Conservation (phyloP, 1,140 invertebrate genomes). For the silkworm (Bombyx mori) region DNA sequence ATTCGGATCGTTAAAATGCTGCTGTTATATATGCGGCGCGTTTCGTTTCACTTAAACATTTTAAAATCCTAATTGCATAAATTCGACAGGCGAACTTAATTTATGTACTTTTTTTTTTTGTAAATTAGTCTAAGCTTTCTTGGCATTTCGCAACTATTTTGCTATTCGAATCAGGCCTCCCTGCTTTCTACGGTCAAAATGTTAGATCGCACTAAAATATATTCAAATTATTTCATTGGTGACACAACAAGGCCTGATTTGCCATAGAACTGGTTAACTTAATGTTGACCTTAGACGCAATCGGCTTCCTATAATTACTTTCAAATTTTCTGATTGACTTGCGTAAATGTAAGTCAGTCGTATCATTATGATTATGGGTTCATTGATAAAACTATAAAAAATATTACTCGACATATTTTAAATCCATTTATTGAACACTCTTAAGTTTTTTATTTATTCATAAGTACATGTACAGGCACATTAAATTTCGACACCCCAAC, state of each 20-base stretch:
- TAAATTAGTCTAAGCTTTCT: constrained; percentile 3
- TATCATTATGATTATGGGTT: not conserved
- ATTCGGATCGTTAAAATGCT: no score
- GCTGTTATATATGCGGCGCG: no score
- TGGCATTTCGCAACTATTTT: constrained; percentile 6
- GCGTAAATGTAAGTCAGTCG: constrained; percentile 36
- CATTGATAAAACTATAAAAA: no score
- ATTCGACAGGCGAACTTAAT: no score
- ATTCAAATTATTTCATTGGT: constrained; percentile 11
- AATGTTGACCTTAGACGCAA: constrained; percentile 40
- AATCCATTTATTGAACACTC: no score
- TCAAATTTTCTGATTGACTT: constrained; percentile 47
- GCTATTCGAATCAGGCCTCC: constrained; percentile 3
- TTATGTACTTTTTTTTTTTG: no score
- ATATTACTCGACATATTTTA: no score
- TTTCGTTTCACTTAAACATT: no score
- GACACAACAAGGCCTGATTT: constrained; percentile 7
- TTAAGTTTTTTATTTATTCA: no score
- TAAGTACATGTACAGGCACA: no score
- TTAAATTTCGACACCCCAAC: no score
- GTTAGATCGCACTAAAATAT: constrained; percentile 2
- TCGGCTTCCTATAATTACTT: constrained; percentile 47
- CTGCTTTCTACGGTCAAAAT: constrained; percentile 7
- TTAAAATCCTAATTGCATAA: no score
- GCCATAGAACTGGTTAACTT: constrained; percentile 19